Conservation (phyloP, 2,113 vertebrate genomes). For the Neolamprologus toae region DNA sequence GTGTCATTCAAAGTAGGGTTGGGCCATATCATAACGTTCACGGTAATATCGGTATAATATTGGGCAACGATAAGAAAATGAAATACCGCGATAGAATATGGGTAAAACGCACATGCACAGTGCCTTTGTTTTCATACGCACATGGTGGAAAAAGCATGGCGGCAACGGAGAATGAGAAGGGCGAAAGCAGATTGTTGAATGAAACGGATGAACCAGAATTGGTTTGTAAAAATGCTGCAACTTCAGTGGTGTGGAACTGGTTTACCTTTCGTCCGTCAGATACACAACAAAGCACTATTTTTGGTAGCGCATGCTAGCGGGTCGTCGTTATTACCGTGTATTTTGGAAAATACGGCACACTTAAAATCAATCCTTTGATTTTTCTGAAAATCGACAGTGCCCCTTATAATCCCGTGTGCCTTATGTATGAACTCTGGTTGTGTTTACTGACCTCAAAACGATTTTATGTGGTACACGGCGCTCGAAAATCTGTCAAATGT, state of each 20-base stretch:
- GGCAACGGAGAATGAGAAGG: neutral
- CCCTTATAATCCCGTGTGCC: no score
- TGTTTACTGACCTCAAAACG: no score
- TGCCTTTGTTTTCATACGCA: neutral
- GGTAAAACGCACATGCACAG: accelerated
- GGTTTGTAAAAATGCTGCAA: neutral
- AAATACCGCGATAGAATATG: neutral
- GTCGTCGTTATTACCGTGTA: accelerated
- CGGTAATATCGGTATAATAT: neutral
- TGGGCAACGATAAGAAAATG: neutral
- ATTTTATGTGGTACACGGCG: accelerated
- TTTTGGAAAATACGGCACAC: neutral
- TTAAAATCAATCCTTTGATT: neutral
- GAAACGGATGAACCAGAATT: neutral
- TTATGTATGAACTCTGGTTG: no score
- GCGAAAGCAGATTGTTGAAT: accelerated
- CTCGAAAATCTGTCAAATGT: no score
- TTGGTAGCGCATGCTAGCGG: neutral
- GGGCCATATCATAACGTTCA: neutral
- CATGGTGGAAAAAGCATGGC: neutral
- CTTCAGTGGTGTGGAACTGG: neutral
- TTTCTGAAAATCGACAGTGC: no score
- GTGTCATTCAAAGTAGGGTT: accelerated
- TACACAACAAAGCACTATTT: neutral
- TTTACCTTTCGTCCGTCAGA: neutral